Percentiles rank a stretch among this genome's conserved stretches.
These are phyloP conservation scores for Pangasius mekongensis DNA, from an alignment of 2,797 vertebrate genomes.

Conservation along the genomic window DNA sequence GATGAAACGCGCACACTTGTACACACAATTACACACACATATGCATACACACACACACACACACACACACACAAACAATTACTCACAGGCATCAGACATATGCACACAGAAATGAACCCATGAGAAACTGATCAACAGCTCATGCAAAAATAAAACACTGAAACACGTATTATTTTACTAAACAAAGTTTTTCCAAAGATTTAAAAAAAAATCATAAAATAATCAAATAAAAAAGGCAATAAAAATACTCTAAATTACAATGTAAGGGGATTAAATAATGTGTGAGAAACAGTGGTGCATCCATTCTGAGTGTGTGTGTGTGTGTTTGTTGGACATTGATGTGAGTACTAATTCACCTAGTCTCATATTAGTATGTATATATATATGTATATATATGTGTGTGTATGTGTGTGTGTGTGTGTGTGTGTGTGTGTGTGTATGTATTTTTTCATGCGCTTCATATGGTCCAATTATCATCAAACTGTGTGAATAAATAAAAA, in stretches of 20 bases:
- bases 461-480: conserved; percentile 67
- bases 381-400: not conserved
- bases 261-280: not conserved
- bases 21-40: not conserved
- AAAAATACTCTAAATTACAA: conserved; percentile 16
- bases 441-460: conserved; percentile 78
- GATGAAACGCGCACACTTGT: conserved; percentile 16
- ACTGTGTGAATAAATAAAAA: conserved; percentile 3
- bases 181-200: not conserved
- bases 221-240: conserved; percentile 23
- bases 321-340: not conserved
- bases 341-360: not conserved
- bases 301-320: not conserved
- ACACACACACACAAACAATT: not conserved
- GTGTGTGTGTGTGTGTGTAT: no score
- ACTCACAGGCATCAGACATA: not conserved
- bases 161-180: not conserved
- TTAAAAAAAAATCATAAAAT: conserved; percentile 5
- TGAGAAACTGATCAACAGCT: conserved; percentile 76
- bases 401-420: conserved; percentile 45
- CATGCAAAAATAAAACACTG: conserved; percentile 75
- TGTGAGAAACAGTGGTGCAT: not conserved
- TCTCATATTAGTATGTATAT: no score
- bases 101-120: not conserved
- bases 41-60: not conserved